These are phyloP conservation scores for Chrysina gloriosa DNA, from an alignment of 2,888 invertebrate genomes.

Conservation along the genomic window DNA sequence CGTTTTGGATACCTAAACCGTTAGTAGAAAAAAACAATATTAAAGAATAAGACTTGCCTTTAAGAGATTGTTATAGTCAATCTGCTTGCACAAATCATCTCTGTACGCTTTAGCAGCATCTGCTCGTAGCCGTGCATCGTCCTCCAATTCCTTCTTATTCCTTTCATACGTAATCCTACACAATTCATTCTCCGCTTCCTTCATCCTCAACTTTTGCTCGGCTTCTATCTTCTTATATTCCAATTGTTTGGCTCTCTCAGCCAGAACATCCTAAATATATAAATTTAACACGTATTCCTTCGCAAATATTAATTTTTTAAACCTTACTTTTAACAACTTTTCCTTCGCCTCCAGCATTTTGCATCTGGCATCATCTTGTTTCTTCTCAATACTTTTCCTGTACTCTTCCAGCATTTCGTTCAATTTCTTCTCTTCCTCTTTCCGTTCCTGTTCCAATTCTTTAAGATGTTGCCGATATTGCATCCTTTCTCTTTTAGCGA, in stretches of 20 bases:
- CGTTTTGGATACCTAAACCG: too few relatives aligned
- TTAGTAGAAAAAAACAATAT: neutral
- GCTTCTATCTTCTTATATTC: slow-evolving; percentile 56
- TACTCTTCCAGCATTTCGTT: slow-evolving; percentile 55
- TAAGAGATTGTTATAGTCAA: slow-evolving; percentile 59
- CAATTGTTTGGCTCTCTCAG: slow-evolving; percentile 60
- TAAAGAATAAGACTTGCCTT: slow-evolving; percentile 54
- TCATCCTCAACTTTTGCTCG: slow-evolving; percentile 53
- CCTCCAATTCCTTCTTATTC: slow-evolving; percentile 58
- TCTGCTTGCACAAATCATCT: slow-evolving; percentile 61
- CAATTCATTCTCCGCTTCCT: slow-evolving; percentile 61
- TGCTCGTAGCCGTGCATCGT: slow-evolving; percentile 55
- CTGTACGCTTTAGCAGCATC: slow-evolving; percentile 57
- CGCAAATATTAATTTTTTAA: neutral
- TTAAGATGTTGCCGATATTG: slow-evolving; percentile 58
- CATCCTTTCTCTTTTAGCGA: slow-evolving; percentile 56
- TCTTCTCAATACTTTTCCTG: slow-evolving; percentile 54
- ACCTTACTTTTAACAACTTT: slow-evolving; percentile 55
- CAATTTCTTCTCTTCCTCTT: slow-evolving; percentile 57
- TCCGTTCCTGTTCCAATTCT: slow-evolving; percentile 56
- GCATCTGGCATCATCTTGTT: slow-evolving; percentile 59
- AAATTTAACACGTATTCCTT: slow-evolving; percentile 14
- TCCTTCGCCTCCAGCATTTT: slow-evolving; percentile 57
- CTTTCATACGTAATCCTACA: slow-evolving; percentile 56
- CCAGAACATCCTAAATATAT: slow-evolving; percentile 56